Evolutionary conservation across 2,888 invertebrate species (phyloP), one percentile per base, ranked within the genome.

Genomic region (Lacanobia oleracea): DNA sequence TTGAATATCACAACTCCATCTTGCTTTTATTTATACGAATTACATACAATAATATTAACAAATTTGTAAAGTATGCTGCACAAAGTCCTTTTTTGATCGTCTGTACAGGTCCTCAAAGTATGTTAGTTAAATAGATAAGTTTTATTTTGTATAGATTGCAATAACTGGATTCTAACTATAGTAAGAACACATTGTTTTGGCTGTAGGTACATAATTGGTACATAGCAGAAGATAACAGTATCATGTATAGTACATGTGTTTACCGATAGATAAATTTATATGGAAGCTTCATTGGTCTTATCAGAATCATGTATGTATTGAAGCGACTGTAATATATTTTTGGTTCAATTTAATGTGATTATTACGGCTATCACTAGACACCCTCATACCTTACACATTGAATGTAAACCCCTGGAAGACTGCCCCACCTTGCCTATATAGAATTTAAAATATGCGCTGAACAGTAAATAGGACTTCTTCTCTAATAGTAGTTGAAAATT

Each of bases 1-100:
- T 67, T 67, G 67, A 68, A 37, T 57, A 66, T 56, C 56, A 16
- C 51, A 85, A 73, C 83, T 87, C 86, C 87, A 90, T 87, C 67
- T 88, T 87, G 82, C 61, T 83, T 84, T 83, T 85, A 86, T 83
- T 86, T 84, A 82, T 73, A 50, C 57, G 48, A 71, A 67, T 53
- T 68, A 51, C 71, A 63, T 59, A 33, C 33, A 33, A 27, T 74
- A 66, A 62, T 73, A 80, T 70, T 72, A 67, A 72, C 12, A 57
- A 72, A 33, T 64, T 64, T 62, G 14, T 70, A 60, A 61, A 60
- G 62, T 65, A 71, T 66, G 54, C 63, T 76, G 75, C 66, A 59
- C 70, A 51, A 21, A 67, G 67, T 81, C 71, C 64, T 77, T 70
- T 79, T 16, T 37, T 80, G 60, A 57, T 51, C 53, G 27, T 73